A percentile compares a stretch with the other conserved stretches of the same genome.
phyloP scores from a whole-genome alignment of 2,113 vertebrate genomes.

The Scortum barcoo region DNA sequence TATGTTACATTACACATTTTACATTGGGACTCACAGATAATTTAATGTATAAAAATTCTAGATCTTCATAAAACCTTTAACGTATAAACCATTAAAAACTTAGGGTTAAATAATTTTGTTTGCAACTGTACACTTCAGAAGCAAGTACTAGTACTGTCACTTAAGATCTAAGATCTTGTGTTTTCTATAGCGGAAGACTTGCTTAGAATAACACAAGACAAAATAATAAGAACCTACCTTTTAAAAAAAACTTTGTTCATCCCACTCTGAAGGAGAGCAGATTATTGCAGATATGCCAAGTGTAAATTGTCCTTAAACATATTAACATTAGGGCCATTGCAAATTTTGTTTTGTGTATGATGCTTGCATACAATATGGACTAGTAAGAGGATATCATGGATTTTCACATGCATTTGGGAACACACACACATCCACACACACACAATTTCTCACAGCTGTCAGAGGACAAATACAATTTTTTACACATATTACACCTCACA shows the following conservation, averaged over 20 bases:
- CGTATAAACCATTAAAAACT: background rate
- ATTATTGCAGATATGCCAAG: background rate
- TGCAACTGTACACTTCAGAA: slow-evolving; percentile 1
- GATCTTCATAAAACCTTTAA: background rate
- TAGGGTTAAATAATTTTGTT: background rate
- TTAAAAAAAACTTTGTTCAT: slow-evolving; percentile 5
- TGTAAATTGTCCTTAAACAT: background rate
- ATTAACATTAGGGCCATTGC: background rate
- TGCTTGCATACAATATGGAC: background rate
- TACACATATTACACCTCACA: background rate
- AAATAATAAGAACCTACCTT: background rate
- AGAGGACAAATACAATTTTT: background rate
- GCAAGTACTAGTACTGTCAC: slow-evolving; percentile 5
- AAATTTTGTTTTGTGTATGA: background rate
- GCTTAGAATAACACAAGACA: slow-evolving; percentile 10
- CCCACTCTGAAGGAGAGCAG: slow-evolving; percentile 18
- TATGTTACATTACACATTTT: background rate
- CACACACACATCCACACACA: background rate
- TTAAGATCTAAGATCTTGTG: too few species aligned
- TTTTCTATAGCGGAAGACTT: background rate
- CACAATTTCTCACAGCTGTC: background rate
- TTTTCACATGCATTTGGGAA: background rate
- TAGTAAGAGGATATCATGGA: slow-evolving; percentile 10
- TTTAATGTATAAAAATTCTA: background rate
- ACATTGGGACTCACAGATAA: background rate